Percentiles rank a stretch among this genome's conserved stretches.
phyloP scores from a whole-genome alignment of 2,888 invertebrate genomes.

The Nasonia oneida region DNA sequence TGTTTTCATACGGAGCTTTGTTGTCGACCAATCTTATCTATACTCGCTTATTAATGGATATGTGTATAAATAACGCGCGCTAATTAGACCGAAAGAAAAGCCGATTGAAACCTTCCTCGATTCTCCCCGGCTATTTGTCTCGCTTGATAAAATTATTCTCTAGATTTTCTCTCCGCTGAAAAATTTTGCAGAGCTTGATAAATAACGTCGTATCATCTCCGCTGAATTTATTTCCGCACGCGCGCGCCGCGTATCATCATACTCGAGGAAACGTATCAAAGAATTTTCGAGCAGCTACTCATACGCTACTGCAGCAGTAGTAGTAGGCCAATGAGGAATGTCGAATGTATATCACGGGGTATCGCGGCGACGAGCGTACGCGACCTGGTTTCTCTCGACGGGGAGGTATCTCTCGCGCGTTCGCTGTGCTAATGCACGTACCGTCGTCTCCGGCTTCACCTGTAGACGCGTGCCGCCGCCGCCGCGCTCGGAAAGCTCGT shows the following conservation, averaged over 20 bases:
- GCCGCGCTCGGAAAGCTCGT: background rate
- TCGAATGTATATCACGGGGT: constrained; percentile 63
- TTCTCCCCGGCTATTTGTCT: background rate
- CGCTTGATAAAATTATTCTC: background rate
- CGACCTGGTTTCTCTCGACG: background rate
- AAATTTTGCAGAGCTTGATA: background rate
- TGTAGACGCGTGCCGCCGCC: background rate
- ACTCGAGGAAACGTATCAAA: background rate
- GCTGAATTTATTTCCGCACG: background rate
- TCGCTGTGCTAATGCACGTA: background rate
- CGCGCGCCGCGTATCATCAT: background rate
- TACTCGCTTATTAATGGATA: constrained; percentile 46
- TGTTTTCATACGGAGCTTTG: background rate
- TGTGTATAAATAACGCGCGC: constrained; percentile 18
- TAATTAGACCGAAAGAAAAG: constrained; percentile 30
- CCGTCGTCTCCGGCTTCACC: background rate
- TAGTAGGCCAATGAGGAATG: constrained; percentile 64
- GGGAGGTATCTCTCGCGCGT: background rate
- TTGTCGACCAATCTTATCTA: constrained; percentile 33
- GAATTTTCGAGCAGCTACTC: background rate
- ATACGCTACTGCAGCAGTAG: too few species aligned
- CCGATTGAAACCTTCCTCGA: background rate
- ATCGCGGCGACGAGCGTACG: constrained; percentile 27
- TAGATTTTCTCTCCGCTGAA: background rate
- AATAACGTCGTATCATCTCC: constrained; percentile 5